phyloP scores from a whole-genome alignment of 2,888 invertebrate genomes.

The Microplitis deprimator region DNA sequence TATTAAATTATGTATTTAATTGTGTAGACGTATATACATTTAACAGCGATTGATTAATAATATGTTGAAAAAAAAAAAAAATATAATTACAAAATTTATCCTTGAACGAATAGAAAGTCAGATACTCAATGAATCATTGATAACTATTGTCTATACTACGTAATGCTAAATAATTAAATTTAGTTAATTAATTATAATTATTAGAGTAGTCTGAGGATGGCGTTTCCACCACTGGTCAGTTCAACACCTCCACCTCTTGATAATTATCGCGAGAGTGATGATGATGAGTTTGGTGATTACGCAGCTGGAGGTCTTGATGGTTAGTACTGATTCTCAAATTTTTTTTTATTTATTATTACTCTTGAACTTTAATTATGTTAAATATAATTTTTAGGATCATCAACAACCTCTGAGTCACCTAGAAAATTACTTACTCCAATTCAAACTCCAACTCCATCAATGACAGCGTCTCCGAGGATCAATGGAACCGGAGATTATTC shows the following conservation, averaged over 20 bases:
- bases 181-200: not conserved
- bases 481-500: constrained; percentile 57
- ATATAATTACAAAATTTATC: not conserved
- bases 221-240: constrained; percentile 79
- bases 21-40: not conserved
- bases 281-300: constrained; percentile 74
- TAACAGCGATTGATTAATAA: not conserved
- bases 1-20: not conserved
- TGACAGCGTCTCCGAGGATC: constrained; percentile 60
- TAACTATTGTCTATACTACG: not conserved
- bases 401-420: constrained; percentile 66
- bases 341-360: not conserved
- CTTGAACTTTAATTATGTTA: not conserved
- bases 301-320: constrained; percentile 67
- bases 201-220: constrained; percentile 68
- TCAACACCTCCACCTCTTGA: constrained; percentile 79
- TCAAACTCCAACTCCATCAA: constrained; percentile 59
- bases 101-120: not conserved
- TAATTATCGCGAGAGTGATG: constrained; percentile 73
- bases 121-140: constrained; percentile 8
- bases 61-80: not conserved
- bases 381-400: constrained; percentile 58
- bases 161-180: not conserved
- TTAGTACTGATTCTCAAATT: constrained; percentile 42
- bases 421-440: constrained; percentile 61